phyloP scores from a whole-genome alignment of 2,888 invertebrate species.

The Heliconius ethilla region DNA sequence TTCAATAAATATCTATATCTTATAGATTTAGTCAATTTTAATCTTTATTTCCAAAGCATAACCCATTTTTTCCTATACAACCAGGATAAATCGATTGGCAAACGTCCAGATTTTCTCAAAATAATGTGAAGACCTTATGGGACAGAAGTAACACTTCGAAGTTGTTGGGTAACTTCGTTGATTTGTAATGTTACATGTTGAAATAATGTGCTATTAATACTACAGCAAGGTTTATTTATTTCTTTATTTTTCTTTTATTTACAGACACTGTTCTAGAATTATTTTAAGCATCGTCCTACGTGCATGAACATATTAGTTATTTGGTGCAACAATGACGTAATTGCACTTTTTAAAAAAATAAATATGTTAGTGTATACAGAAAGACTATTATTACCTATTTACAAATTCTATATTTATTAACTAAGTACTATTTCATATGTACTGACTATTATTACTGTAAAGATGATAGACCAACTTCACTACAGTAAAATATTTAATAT shows the following conservation, averaged over 20 bases:
- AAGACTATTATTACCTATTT: no score
- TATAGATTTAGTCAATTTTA: constrained; percentile 17
- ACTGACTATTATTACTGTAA: no score
- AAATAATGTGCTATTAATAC: background rate
- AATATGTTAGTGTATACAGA: no score
- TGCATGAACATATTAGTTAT: background rate
- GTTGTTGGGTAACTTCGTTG: constrained; percentile 35
- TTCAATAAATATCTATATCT: background rate
- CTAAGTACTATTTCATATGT: no score
- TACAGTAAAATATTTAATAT: no score
- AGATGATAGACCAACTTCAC: no score
- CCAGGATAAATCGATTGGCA: constrained; percentile 35
- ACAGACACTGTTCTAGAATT: no score
- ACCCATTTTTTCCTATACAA: constrained; percentile 5
- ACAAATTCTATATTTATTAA: no score
- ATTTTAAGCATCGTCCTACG: background rate
- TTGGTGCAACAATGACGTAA: background rate
- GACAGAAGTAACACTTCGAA: constrained; percentile 37
- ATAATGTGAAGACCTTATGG: constrained; percentile 38
- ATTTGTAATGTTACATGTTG: constrained; percentile 8
- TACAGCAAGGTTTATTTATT: background rate
- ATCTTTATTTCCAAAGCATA: constrained; percentile 17
- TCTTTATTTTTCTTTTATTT: background rate
- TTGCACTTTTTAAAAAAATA: background rate
- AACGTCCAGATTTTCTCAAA: constrained; percentile 35